Percentiles rank a stretch among this genome's conserved stretches.
phyloP scores from a whole-genome alignment of 2,888 invertebrate genomes.

The Prosopocoilus inquinatus region DNA sequence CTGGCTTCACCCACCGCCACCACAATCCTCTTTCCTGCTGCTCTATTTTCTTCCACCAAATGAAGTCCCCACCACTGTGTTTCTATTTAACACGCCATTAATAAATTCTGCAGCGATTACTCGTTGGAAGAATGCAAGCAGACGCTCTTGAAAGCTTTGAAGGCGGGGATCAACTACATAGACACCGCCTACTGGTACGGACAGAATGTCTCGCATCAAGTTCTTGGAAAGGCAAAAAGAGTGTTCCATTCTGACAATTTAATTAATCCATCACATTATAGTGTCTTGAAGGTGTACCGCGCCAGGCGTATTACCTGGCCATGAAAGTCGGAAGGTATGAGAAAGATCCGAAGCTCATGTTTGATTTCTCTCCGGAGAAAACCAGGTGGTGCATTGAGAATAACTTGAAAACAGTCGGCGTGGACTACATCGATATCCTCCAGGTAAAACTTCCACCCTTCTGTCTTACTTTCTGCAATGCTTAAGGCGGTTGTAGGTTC shows the following conservation, averaged over 20 bases:
- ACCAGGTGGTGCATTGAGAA: conserved; percentile 72
- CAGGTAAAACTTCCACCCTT: conserved; percentile 60
- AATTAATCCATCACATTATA: conserved; percentile 43
- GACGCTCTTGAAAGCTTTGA: conserved; percentile 69
- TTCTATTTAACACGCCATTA: background rate
- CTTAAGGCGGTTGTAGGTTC: conserved; percentile 62
- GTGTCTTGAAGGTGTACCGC: conserved; percentile 76
- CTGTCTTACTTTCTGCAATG: background rate
- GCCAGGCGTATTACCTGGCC: conserved; percentile 82
- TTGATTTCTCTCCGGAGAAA: conserved; percentile 80
- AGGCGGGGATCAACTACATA: conserved; percentile 83
- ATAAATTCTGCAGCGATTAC: conserved; percentile 53
- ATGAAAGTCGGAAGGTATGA: conserved; percentile 91
- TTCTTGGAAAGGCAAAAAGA: conserved; percentile 71
- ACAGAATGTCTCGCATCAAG: conserved; percentile 77
- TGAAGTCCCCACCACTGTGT: background rate
- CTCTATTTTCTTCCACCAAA: background rate
- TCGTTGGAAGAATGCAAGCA: conserved; percentile 66
- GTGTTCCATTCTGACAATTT: conserved; percentile 7
- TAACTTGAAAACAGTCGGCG: conserved; percentile 68
- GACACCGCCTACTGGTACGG: conserved; percentile 95
- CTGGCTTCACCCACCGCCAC: background rate
- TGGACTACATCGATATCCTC: conserved; percentile 85
- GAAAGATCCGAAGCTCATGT: conserved; percentile 67
- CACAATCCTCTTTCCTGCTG: background rate